phyloP scores from a whole-genome alignment of 2,113 vertebrate species.

The Sphaerodactylus townsendi region DNA sequence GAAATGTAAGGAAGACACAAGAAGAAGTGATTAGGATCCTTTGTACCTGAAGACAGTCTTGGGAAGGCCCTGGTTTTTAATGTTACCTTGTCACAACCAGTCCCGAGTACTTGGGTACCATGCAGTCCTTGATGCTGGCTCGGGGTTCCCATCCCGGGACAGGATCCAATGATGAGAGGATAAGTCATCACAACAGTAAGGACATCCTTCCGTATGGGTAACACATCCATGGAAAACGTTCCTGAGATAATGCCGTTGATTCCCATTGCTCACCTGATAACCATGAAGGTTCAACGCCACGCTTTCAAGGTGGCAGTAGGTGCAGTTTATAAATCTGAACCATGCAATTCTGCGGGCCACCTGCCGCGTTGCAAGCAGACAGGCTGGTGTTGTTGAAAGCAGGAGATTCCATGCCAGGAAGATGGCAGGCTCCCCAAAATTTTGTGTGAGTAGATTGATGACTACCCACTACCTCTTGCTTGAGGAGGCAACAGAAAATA shows the following conservation, averaged over 20 bases:
- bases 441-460: background rate
- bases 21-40: background rate
- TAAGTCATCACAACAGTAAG: conserved; percentile 19
- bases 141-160: conserved; percentile 17
- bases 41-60: accelerated
- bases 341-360: background rate
- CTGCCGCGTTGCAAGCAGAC: conserved; percentile 11
- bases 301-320: background rate
- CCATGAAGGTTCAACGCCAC: background rate
- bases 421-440: conserved; percentile 13
- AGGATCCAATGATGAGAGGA: conserved; percentile 30
- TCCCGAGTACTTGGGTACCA: conserved; percentile 41
- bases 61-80: background rate
- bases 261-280: background rate
- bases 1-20: background rate
- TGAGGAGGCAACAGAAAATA: accelerated
- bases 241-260: background rate
- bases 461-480: background rate
- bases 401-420: background rate
- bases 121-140: conserved; percentile 40
- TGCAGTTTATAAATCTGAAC: accelerated
- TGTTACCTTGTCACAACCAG: conserved; percentile 53
- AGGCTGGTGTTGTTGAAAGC: conserved; percentile 1
- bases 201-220: background rate
- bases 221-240: background rate